Evolutionary conservation across 2,888 invertebrate genomes (phyloP).

Genomic region (Heteromurus nitidus): DNA sequence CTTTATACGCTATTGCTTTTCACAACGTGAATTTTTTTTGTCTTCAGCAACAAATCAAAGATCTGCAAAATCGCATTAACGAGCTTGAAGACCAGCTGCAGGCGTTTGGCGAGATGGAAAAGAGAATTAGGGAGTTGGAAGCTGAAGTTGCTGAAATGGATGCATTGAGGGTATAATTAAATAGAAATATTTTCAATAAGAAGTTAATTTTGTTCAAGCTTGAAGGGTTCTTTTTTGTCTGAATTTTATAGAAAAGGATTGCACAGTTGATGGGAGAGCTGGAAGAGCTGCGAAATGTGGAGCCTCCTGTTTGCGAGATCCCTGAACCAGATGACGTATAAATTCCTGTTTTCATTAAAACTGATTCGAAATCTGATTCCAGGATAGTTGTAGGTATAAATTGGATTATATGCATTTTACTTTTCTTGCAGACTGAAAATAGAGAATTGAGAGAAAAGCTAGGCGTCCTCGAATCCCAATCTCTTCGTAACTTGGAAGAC

Average conservation of each 20-base stretch:
- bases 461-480: not conserved
- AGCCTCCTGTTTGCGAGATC: not conserved
- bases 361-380: too few species aligned
- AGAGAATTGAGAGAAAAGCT: not conserved
- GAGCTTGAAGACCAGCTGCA: conserved; percentile 31
- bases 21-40: too few species aligned
- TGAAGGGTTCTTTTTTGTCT: conserved; percentile 9
- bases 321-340: conserved; percentile 1
- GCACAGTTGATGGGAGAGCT: conserved; percentile 5
- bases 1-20: too few species aligned
- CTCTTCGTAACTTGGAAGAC: not conserved
- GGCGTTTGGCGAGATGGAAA: conserved; percentile 1
- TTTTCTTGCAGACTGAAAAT: not conserved
- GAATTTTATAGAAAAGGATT: not conserved
- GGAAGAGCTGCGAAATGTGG: not conserved
- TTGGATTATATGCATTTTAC: too few species aligned
- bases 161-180: not conserved
- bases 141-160: conserved; percentile 6
- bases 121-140: conserved; percentile 29
- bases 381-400: too few species aligned
- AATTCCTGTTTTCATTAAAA: not conserved
- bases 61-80: conserved; percentile 1
- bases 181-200: not conserved
- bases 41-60: not conserved
- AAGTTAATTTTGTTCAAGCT: not conserved